Evolutionary conservation across 64 coral and sea anemone genomes (phyloP).

Genomic region (Montipora foliosa): DNA sequence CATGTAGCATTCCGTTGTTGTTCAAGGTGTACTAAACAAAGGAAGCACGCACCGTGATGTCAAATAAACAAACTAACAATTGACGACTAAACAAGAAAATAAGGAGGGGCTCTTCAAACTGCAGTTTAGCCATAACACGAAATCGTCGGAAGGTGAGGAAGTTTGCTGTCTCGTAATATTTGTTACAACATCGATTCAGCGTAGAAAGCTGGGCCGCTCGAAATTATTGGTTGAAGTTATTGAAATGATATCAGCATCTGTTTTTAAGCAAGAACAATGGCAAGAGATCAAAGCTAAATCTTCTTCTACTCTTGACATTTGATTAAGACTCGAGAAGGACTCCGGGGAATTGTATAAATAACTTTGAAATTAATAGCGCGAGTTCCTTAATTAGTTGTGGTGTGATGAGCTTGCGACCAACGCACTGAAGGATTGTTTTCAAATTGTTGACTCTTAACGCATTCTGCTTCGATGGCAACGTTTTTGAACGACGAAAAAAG

Average conservation of each 20-base stretch:
- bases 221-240: not conserved
- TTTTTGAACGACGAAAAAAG: not conserved
- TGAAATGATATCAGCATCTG: not conserved
- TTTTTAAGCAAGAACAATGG: not conserved
- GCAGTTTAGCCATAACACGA: no score
- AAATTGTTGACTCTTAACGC: not conserved
- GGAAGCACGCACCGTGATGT: no score
- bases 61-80: no score
- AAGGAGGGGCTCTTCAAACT: no score
- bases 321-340: not conserved
- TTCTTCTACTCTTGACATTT: not conserved
- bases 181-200: not conserved
- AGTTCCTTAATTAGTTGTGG: not conserved
- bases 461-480: conserved; percentile 1
- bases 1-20: no score
- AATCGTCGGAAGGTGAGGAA: no score
- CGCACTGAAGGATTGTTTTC: not conserved
- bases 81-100: no score
- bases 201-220: not conserved
- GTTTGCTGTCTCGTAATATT: no score
- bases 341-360: not conserved
- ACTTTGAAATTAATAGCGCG: not conserved
- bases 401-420: not conserved
- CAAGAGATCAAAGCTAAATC: not conserved
- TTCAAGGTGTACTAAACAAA: no score